Conservation (phyloP, 2,888 invertebrate species). For the Sphaeridia pumilis region DNA sequence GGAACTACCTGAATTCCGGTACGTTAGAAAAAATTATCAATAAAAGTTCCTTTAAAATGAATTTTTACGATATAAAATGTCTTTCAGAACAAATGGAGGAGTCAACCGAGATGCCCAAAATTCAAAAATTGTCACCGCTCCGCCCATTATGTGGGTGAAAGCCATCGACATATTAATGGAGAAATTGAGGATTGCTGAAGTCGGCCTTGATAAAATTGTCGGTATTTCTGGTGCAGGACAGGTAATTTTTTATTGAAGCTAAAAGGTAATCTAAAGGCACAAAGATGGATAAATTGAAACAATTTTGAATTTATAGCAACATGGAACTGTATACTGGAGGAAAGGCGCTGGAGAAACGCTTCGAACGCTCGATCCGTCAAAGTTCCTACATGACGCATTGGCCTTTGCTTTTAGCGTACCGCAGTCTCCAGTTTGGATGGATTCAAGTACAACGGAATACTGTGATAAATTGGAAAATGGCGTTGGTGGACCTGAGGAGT, state of each 20-base stretch:
- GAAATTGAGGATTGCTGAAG: conserved; percentile 63
- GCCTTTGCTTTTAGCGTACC: conserved; percentile 62
- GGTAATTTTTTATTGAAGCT: conserved; percentile 45
- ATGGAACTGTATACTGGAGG: conserved; percentile 93
- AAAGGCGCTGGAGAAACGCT: conserved; percentile 57
- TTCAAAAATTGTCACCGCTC: conserved; percentile 52
- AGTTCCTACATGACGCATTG: conserved; percentile 73
- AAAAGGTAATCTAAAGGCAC: not conserved
- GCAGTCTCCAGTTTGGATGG: conserved; percentile 94
- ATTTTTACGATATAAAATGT: too few relatives aligned
- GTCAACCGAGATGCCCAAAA: conserved; percentile 17
- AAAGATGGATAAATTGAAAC: not conserved
- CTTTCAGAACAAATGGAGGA: conserved; percentile 15
- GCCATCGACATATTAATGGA: conserved; percentile 84
- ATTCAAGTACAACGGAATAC: conserved; percentile 65
- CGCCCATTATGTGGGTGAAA: conserved; percentile 89
- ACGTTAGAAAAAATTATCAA: conserved; percentile 25
- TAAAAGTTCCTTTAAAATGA: not conserved
- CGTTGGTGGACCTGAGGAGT: conserved; percentile 62
- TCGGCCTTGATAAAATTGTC: conserved; percentile 68
- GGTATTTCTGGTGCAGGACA: conserved; percentile 85
- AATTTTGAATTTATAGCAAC: conserved; percentile 57
- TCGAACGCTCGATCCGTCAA: conserved; percentile 53
- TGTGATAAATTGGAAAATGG: conserved; percentile 67
- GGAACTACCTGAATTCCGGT: conserved; percentile 89